These are phyloP conservation scores for Gobius niger DNA, from an alignment of 2,113 vertebrate species.

Conservation along the genomic window DNA sequence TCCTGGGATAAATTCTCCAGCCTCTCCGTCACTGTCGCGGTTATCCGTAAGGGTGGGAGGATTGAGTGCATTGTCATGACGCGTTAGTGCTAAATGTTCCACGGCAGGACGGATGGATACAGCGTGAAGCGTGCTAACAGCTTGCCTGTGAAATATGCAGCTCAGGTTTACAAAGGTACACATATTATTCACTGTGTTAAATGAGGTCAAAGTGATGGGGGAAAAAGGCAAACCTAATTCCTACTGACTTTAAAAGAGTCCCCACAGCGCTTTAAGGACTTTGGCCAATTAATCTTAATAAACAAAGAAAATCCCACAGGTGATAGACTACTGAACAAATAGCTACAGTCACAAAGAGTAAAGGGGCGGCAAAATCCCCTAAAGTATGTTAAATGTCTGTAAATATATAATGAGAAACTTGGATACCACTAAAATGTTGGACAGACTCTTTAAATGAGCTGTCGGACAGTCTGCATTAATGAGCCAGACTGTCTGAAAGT, in stretches of 20 bases:
- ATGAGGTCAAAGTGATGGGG: slow-evolving; percentile 38
- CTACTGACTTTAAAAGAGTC: slow-evolving; percentile 42
- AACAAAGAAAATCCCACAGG: slow-evolving; percentile 8
- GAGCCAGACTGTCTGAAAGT: no score
- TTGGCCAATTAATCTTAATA: slow-evolving; percentile 16
- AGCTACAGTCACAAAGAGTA: not conserved
- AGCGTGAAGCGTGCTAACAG: slow-evolving; percentile 25
- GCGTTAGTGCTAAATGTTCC: slow-evolving; percentile 44
- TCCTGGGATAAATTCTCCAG: slow-evolving; percentile 46
- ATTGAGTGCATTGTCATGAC: slow-evolving; percentile 44
- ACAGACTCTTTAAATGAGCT: no score
- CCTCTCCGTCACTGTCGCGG: slow-evolving; percentile 47
- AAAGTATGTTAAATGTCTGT: not conserved
- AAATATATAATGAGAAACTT: not conserved
- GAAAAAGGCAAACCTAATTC: slow-evolving; percentile 38
- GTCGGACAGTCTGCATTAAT: no score
- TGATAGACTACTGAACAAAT: slow-evolving; percentile 10
- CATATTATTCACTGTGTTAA: slow-evolving; percentile 35
- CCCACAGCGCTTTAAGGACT: slow-evolving; percentile 31
- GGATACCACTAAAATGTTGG: no score
- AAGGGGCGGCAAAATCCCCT: not conserved
- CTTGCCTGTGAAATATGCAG: slow-evolving; percentile 35
- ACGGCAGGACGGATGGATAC: slow-evolving; percentile 34
- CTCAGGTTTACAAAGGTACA: slow-evolving; percentile 40
- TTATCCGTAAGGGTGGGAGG: slow-evolving; percentile 33